phyloP scores from a whole-genome alignment of 2,888 invertebrate genomes.

The Orchesella flavescens region DNA sequence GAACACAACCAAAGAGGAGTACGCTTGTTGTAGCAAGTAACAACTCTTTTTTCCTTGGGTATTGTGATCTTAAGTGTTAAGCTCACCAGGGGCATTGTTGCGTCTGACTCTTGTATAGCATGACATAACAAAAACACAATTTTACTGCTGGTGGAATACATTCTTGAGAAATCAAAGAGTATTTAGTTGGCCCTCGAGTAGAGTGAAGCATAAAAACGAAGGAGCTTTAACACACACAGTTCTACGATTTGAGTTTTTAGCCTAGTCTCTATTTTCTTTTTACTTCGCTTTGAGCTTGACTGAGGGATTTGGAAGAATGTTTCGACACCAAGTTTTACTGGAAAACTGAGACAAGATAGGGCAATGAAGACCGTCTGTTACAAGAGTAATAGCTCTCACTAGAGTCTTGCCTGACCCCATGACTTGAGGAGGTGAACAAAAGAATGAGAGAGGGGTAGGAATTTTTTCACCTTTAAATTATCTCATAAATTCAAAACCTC shows the following conservation, averaged over 20 bases:
- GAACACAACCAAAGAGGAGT: neutral
- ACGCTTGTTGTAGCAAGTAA: neutral
- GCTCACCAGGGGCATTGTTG: constrained; percentile 14
- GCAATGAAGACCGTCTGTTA: constrained; percentile 57
- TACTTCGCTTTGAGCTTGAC: constrained; percentile 34
- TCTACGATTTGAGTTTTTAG: too few species aligned
- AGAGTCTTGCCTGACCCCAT: constrained; percentile 23
- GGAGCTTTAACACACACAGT: neutral
- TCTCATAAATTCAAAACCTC: constrained; percentile 41
- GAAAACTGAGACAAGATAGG: constrained; percentile 36
- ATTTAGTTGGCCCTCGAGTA: constrained; percentile 17
- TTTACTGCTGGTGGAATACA: neutral
- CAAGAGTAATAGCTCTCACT: constrained; percentile 53
- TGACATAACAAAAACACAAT: constrained; percentile 15
- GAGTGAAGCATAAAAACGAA: neutral
- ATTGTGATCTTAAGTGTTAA: constrained; percentile 10
- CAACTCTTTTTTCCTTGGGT: too few species aligned
- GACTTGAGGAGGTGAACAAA: constrained; percentile 1
- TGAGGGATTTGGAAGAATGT: constrained; percentile 23
- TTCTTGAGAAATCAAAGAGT: constrained; percentile 34
- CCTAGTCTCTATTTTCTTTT: too few species aligned
- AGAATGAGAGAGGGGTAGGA: constrained; percentile 19
- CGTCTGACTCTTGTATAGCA: neutral
- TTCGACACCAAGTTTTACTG: neutral
- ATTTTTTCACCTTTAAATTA: constrained; percentile 44